Evolutionary conservation across 2,888 invertebrate genomes (phyloP), one percentile per base, ranked within the genome.

Genomic region (Caenorhabditis drosophilae): DNA sequence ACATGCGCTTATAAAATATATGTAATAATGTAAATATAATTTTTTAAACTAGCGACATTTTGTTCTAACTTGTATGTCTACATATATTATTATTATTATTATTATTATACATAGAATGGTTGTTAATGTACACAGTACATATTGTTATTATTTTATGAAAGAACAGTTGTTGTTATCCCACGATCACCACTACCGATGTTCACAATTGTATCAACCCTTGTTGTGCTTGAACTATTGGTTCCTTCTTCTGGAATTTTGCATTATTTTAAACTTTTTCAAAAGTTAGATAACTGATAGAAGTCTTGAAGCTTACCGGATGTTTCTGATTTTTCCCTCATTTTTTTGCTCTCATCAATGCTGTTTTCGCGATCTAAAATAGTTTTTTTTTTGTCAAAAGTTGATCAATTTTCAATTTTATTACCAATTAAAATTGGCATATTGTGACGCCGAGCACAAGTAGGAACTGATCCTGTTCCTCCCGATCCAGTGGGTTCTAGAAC

Each of bases 401-500:
- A 27, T 38, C 12, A 15, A 38, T 27, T 26, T 12, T 7, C 18
- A 11, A n/a, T n/a, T n/a, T n/a, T n/a, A n/a, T n/a, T 9, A 59
- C 63, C 64, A 34, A 66, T 60, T 2, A 73, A 49, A 31, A 59
- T 76, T 26, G 62, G 76, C 78, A 71, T 66, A 52, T 59, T 60
- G 11, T 47, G 40, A 1, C 59, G 18, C n/a, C 64, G 50, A 23
- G 73, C 52, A 15, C 58, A 45, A 7, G 49, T 18, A 42, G n/a
- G n/a, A n/a, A n/a, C n/a, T n/a, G n/a, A n/a, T 11, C 63, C 56
- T n/a, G 44, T 56, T 27, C 64, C 40, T 18, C 54, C 41, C 9
- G 55, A 45, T 25, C 56, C 57, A 11, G 68, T 46, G 18, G 70
- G 56, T 35, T 81, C 78, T 23, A 81, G 31, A 12, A 76, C 74